These are phyloP conservation scores for Tautogolabrus adspersus DNA, from an alignment of 2,113 vertebrate genomes.

Conservation along the genomic window DNA sequence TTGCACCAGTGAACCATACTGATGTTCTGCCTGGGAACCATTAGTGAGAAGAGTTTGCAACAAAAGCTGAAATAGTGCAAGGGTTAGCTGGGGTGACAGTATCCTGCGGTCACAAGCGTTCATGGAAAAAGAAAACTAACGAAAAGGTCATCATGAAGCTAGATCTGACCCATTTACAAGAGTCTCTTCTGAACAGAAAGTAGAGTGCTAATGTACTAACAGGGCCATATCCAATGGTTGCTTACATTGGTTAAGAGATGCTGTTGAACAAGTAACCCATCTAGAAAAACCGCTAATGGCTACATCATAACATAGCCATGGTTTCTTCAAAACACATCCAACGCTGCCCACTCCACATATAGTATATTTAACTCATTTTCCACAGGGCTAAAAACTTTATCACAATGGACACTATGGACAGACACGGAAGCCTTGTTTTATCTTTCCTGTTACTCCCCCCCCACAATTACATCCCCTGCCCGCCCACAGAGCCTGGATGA, in stretches of 20 bases:
- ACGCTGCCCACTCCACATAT: conserved; percentile 3
- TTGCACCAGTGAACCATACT: background rate
- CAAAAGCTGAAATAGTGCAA: conserved; percentile 22
- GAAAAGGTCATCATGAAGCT: conserved; percentile 49
- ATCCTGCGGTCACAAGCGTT: conserved; percentile 41
- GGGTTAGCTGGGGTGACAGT: conserved; percentile 40
- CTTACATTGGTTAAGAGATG: conserved; percentile 10
- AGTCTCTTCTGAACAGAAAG: conserved; percentile 5
- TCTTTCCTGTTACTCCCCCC: conserved; percentile 18
- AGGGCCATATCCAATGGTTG: background rate
- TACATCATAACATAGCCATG: conserved; percentile 8
- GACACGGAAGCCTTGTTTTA: conserved; percentile 17
- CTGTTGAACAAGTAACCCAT: background rate
- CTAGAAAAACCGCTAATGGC: background rate
- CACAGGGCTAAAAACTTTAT: conserved; percentile 33
- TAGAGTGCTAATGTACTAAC: background rate
- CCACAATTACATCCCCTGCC: conserved; percentile 34
- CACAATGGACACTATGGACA: conserved; percentile 16
- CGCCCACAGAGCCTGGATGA: conserved; percentile 33
- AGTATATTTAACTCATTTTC: background rate
- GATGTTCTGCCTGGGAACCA: conserved; percentile 25
- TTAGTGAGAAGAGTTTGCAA: conserved; percentile 25
- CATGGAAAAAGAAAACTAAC: conserved; percentile 30
- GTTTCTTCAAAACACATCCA: conserved; percentile 2
- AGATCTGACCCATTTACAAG: conserved; percentile 46